A percentile compares a stretch with the other conserved stretches of the same genome.
Conservation (phyloP, 53 echinoderm and acorn worm genomes). For the Paracentrotus lividus region DNA sequence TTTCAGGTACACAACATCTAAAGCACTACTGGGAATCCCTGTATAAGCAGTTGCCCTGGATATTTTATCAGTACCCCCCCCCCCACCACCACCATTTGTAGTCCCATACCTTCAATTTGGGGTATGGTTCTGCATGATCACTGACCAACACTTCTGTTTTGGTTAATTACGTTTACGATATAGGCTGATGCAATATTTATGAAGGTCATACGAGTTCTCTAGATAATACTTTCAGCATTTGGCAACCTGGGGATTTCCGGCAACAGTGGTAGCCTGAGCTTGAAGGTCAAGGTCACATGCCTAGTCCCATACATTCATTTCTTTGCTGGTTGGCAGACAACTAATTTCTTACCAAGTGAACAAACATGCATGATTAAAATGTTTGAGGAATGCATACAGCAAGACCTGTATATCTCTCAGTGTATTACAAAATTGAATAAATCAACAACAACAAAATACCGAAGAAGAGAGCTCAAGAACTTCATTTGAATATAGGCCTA, state of each 20-base stretch:
- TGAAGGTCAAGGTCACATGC: background rate
- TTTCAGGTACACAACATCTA: background rate
- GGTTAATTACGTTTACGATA: background rate
- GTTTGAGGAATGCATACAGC: too few species aligned
- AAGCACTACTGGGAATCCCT: background rate
- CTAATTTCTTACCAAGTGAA: too few species aligned
- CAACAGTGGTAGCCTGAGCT: too few species aligned
- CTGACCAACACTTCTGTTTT: too few species aligned
- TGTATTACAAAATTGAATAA: too few species aligned
- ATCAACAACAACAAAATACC: too few species aligned
- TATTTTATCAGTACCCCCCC: background rate
- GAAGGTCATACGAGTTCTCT: background rate
- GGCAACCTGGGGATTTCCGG: background rate
- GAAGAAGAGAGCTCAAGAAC: too few species aligned
- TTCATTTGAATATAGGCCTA: too few species aligned
- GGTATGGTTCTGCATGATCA: too few species aligned
- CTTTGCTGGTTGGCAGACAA: too few species aligned
- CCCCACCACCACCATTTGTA: background rate
- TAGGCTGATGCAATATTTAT: background rate
- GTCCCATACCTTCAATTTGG: background rate
- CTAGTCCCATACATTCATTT: background rate
- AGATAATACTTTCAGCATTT: background rate
- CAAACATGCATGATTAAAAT: too few species aligned
- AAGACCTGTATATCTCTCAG: too few species aligned
- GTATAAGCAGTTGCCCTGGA: background rate